Percentiles rank a stretch among this genome's conserved stretches.
Evolutionary conservation across 2,888 invertebrate species (phyloP).

Genomic region (Andrena chrysosceles): DNA sequence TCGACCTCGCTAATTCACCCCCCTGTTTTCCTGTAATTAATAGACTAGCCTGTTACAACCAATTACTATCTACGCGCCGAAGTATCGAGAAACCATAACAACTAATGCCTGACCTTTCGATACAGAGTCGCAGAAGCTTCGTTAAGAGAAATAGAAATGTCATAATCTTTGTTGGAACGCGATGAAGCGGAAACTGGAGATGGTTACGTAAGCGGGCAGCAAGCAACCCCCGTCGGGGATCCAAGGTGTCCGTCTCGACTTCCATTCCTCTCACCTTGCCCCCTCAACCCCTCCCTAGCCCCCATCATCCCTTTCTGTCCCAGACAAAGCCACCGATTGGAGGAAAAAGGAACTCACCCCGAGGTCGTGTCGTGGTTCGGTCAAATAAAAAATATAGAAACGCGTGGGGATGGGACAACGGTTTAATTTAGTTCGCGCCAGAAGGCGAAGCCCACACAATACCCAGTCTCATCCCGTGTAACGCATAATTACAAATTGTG

Average conservation of each 20-base stretch:
- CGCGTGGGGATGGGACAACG: neutral
- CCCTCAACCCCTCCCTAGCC: neutral
- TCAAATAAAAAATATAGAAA: neutral
- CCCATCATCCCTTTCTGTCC: neutral
- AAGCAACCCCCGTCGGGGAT: neutral
- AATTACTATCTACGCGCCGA: constrained; percentile 18
- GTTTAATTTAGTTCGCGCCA: constrained; percentile 15
- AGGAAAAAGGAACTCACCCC: neutral
- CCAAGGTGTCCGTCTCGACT: neutral
- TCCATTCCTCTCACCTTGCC: neutral
- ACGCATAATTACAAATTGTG: constrained; percentile 17
- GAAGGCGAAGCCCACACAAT: neutral
- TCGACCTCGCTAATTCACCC: neutral
- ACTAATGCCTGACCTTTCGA: neutral
- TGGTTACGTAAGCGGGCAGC: neutral
- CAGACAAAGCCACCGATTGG: constrained; percentile 16
- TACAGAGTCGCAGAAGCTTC: neutral
- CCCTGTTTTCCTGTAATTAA: constrained; percentile 19
- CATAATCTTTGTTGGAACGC: constrained; percentile 29
- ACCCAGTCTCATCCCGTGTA: no score
- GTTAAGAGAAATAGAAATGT: neutral
- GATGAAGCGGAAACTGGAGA: neutral
- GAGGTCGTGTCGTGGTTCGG: neutral
- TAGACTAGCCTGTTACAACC: neutral
- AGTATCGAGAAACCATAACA: constrained; percentile 1